Base-by-base conservation (phyloP, 2,888 invertebrate species). In the Euphydryas editha region DNA sequence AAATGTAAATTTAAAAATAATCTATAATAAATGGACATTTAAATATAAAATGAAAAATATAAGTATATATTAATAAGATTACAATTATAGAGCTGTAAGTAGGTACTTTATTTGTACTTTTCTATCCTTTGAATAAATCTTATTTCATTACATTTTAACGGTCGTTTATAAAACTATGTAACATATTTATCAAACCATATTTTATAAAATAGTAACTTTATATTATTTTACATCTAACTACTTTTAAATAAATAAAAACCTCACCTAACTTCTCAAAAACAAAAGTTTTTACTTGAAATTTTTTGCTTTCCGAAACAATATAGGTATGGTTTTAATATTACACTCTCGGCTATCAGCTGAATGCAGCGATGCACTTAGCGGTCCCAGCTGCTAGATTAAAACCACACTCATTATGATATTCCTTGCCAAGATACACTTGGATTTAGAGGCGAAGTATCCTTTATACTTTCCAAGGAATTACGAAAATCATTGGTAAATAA, bases 381-480 rank as follows among this genome's bases (percentile, higher is more conserved):
- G 77, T 76, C 81, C 73, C 89, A 88, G 90, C 87, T 88, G 90
- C 79, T 76, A 74, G 80, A 84, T 85, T 86, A 85, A 87, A 84
- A 88, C 84, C 86, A 85, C 79, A 83, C 69, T 80, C 72, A 73
- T 74, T 73, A 71, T 56, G 15, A 56, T 59, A 21, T 21, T 20
- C 13, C 63, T 56, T 60, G 58, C 67, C 60, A 51, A 60, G 55
- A 57, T 51, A 70, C 69, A 61, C 63, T 63, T 62, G 59, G 70
- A 68, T 65, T 65, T 65, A 51, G n/a, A 30, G 24, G 7, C 4
- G 21, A 20, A 13, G 7, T 24, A 13, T 24, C 2, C 6, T 4
- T 7, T 24, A 0, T 51, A 1, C 24, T n/a, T n/a, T n/a, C 24
- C 2, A 5, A 21, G 3, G 15, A 51, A 46, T 1, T 8, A 30